Evolutionary conservation across 2,797 vertebrate genomes (phyloP).

Genomic region (Pogoniulus pusillus): DNA sequence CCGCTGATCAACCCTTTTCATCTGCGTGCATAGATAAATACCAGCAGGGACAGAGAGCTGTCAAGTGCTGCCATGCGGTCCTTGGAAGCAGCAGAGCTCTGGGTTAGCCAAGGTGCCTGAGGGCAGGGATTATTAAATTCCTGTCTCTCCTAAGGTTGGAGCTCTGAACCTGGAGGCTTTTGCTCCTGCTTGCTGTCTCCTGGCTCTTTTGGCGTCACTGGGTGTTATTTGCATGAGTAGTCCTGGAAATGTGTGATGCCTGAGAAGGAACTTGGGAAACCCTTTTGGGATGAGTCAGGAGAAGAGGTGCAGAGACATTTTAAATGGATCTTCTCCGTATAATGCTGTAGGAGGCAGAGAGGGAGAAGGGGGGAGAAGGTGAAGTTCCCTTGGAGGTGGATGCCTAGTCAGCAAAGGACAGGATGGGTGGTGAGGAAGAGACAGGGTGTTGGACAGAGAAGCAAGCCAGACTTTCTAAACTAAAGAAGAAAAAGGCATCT

Average conservation of each 20-base stretch:
- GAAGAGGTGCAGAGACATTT: neutral
- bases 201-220: neutral
- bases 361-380: neutral
- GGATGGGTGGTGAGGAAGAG: neutral
- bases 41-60: neutral
- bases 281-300: neutral
- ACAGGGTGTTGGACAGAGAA: fast-evolving
- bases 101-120: neutral
- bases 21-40: neutral
- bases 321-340: neutral
- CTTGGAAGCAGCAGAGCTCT: neutral
- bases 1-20: neutral
- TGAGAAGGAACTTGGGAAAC: neutral
- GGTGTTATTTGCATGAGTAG: neutral
- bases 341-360: neutral
- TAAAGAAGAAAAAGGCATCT: neutral
- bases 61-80: neutral
- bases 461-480: neutral
- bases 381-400: neutral
- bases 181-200: neutral
- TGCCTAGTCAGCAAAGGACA: neutral
- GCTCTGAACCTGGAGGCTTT: neutral
- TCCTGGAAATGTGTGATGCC: neutral
- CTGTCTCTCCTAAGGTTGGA: neutral
- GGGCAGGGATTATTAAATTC: neutral